Evolutionary conservation across 2,888 invertebrate genomes (phyloP), one percentile per base, ranked within the genome.

Genomic region (Pantelozetes paolii): DNA sequence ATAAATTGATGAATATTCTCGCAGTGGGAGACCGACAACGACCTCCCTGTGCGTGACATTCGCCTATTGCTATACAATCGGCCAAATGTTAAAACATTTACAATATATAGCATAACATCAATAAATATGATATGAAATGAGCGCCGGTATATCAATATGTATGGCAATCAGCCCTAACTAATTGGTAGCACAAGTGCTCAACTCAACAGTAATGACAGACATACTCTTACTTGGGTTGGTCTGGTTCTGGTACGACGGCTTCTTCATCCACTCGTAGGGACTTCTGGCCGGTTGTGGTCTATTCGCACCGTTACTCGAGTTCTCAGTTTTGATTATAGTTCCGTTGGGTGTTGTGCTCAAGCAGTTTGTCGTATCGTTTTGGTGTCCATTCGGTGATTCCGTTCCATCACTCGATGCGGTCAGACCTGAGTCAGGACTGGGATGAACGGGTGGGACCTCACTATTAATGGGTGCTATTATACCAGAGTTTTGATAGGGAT

Each of bases 201-300:
- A 45, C 45, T 28, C 20, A 20, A 36, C 36, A 15, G 13, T 11
- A 54, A 54, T 20, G 6, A 54, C 23, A 54, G 23, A n/a, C 62
- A 5, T 64, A 20, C 36, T 18, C 84, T 83, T 83, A 92, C 92
- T 92, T 84, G 92, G 91, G 83, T 89, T 91, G 2, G 90, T 90
- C 81, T 91, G 91, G 77, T 86, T 88, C 80, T 91, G 90, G 82
- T 92, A 92, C 71, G 90, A 88, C 6, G 90, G 89, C 82, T 91
- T 92, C 83, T 91, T 93, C 89, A 94, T 93, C 94, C 94, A 94
- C 79, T 92, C 92, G 82, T 88, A 94, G 0, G 92, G 91, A 78
- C 90, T 90, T 59, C 91, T 87, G 26, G 88, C 87, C 36, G 90
- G 89, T 50, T 88, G 86, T 62, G 91, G 89, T 80, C 89, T 86